phyloP scores from a whole-genome alignment of 2,797 vertebrate species.

The Simalia tracyae region DNA sequence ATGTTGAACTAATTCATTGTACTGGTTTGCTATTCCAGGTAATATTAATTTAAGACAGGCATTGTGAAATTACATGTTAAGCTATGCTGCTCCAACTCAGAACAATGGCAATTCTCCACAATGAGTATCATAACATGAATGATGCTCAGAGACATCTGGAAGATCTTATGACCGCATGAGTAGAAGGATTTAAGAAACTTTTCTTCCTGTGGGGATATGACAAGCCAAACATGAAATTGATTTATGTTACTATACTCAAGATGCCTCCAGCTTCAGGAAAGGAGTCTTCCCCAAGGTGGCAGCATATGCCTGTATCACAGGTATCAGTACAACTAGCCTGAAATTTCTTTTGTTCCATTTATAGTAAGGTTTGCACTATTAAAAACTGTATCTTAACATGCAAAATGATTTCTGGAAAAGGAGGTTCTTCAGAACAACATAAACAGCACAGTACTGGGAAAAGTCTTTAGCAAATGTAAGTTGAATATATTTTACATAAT shows the following conservation, averaged over 20 bases:
- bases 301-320: slow-evolving; percentile 70
- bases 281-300: slow-evolving; percentile 71
- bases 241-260: slow-evolving; percentile 46
- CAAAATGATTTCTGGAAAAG: background rate
- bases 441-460: background rate
- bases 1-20: background rate
- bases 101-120: slow-evolving; percentile 36
- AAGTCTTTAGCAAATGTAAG: background rate
- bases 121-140: slow-evolving; percentile 13
- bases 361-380: slow-evolving; percentile 23
- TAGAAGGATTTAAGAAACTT: slow-evolving; percentile 54
- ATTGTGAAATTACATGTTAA: slow-evolving; percentile 15
- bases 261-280: slow-evolving; percentile 28
- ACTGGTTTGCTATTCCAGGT: slow-evolving; percentile 19
- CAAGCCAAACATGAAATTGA: slow-evolving; percentile 33
- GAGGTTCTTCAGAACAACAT: background rate
- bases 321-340: slow-evolving; percentile 40
- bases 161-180: slow-evolving; percentile 47
- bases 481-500: background rate
- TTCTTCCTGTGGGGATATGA: slow-evolving; percentile 54
- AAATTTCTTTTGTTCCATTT: slow-evolving; percentile 36
- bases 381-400: background rate
- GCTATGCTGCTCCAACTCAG: background rate
- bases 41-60: slow-evolving; percentile 21
- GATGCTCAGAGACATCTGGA: slow-evolving; percentile 52